These are phyloP conservation scores for Cataglyphis hispanica DNA, from an alignment of 1,140 invertebrate species.

Conservation along the genomic window DNA sequence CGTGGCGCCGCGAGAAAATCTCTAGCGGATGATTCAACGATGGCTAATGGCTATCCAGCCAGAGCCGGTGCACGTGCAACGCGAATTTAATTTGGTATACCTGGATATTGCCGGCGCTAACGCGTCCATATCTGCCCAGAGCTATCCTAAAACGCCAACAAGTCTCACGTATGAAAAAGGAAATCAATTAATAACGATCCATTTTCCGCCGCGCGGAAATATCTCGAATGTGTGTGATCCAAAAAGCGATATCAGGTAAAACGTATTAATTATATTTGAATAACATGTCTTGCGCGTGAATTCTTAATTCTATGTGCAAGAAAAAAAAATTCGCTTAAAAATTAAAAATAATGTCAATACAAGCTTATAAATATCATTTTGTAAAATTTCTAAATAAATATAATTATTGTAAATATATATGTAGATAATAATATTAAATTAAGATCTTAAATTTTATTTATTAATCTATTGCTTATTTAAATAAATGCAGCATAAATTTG, in stretches of 20 bases:
- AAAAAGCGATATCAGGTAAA: slow-evolving; percentile 5
- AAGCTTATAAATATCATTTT: not conserved
- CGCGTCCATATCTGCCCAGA: slow-evolving; percentile 15
- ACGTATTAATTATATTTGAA: slow-evolving; percentile 22
- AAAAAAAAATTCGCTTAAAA: not conserved
- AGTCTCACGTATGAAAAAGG: not conserved
- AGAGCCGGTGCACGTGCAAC: slow-evolving; percentile 47
- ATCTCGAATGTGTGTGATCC: too few relatives aligned
- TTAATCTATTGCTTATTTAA: not conserved
- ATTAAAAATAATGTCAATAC: not conserved
- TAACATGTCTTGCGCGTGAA: slow-evolving; percentile 5
- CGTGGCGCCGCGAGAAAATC: slow-evolving; percentile 68
- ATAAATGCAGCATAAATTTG: not conserved
- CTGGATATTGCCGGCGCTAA: slow-evolving; percentile 61
- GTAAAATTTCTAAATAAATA: too few relatives aligned
- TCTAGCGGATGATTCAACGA: slow-evolving; percentile 68
- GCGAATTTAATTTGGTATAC: slow-evolving; percentile 70
- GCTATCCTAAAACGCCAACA: not conserved
- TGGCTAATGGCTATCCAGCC: slow-evolving; percentile 71
- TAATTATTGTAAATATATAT: too few relatives aligned
- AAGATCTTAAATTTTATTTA: too few relatives aligned
- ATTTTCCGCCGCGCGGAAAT: slow-evolving; percentile 19
- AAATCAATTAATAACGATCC: slow-evolving; percentile 31
- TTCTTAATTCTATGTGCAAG: not conserved
- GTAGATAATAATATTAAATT: too few relatives aligned